Base-by-base conservation (phyloP, 2,888 invertebrate species). In the Trachelus troglodyta region DNA sequence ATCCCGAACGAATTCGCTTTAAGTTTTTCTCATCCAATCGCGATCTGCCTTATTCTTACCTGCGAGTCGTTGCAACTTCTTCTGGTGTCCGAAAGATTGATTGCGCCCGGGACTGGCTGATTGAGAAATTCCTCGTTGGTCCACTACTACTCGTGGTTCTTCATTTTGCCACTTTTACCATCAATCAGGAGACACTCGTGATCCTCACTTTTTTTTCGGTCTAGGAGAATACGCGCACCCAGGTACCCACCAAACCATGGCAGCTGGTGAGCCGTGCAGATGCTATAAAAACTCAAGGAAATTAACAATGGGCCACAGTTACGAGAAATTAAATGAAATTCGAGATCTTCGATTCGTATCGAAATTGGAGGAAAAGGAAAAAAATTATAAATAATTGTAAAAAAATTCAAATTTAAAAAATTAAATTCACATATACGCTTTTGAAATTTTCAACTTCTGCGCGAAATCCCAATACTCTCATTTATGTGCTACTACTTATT, bases 81-180 rank as follows among this genome's bases (percentile, higher is more conserved):
- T 56, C 40, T 56, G 40, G 40, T 56, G 40, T 71, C 71, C 31
- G 31, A 71, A 71, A 77, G 77, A 77, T 77, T 77, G 77, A 77
- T 77, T 75, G 75, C 77, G n/a, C 34, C 69, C 75, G 75, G 75
- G 69, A 56, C 69, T 69, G 75, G 12, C 69, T 77, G 77, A 77
- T 77, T 77, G 75, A 77, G 77, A 77, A 77, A 77, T 77, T 77
- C 77, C 71, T 75, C 77, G 75, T 75, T 33, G 71, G 31, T 71
- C 77, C 77, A 75, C 77, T 71, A 40, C 77, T 71, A 71, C 69
- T 74, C 33, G 69, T 34, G 77, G 75, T 69, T 77, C 77, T 77
- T 77, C 74, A 77, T 77, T 77, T 77, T 74, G 40, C 77, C 77
- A 77, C 74, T 77, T 77, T 77, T 69, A 75, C 75, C 77, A 77